A percentile compares a stretch with the other conserved stretches of the same genome.
phyloP scores from a whole-genome alignment of 1,140 invertebrate species.

The Drosophila fuyamai region DNA sequence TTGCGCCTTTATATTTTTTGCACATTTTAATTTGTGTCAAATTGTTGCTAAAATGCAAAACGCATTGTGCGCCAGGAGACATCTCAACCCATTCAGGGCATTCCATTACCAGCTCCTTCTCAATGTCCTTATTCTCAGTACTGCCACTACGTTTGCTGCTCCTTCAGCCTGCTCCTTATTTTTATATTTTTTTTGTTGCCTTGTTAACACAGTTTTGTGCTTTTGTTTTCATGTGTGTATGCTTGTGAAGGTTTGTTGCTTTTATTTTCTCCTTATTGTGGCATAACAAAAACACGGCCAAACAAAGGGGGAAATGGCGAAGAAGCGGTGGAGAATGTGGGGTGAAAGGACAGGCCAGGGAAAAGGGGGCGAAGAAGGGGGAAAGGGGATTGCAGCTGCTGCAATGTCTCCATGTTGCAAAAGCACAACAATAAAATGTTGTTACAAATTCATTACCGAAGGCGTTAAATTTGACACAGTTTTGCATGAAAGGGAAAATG shows the following conservation, averaged over 20 bases:
- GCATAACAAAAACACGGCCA: conserved; percentile 72
- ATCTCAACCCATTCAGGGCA: conserved; percentile 18
- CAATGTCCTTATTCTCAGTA: conserved; percentile 47
- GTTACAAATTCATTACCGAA: conserved; percentile 83
- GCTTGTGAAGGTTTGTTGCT: conserved; percentile 45
- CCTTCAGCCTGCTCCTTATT: conserved; percentile 26
- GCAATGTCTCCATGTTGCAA: conserved; percentile 42
- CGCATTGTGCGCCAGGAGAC: conserved; percentile 66
- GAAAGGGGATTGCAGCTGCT: conserved; percentile 31
- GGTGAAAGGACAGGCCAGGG: neutral
- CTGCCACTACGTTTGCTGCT: conserved; percentile 17
- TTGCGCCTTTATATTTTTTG: conserved; percentile 36
- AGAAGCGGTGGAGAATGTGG: conserved; percentile 4
- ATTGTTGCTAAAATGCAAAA: conserved; percentile 83
- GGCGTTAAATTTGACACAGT: conserved; percentile 83
- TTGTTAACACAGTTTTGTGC: conserved; percentile 82
- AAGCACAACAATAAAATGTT: conserved; percentile 82
- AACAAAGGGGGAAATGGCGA: conserved; percentile 19
- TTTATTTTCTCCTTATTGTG: conserved; percentile 63
- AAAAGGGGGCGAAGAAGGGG: neutral
- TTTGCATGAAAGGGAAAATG: conserved; percentile 59
- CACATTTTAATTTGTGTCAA: conserved; percentile 82
- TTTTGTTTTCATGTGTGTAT: conserved; percentile 71
- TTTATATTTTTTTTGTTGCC: conserved; percentile 43
- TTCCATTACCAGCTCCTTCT: conserved; percentile 35